Evolutionary conservation across 2,113 vertebrate genomes (phyloP).

Genomic region (Sarotherodon lohbergeri): DNA sequence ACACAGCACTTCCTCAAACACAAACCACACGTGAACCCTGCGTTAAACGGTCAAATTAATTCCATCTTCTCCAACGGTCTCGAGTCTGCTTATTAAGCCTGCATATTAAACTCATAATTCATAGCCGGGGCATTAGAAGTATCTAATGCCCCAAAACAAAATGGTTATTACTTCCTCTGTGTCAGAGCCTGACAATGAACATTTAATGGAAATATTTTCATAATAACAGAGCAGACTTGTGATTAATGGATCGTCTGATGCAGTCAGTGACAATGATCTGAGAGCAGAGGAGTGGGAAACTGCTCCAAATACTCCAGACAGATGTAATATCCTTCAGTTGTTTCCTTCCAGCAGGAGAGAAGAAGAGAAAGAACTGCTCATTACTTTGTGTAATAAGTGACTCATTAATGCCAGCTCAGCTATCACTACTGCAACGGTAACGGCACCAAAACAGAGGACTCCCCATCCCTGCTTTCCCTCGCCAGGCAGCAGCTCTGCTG

Average conservation of each 20-base stretch:
- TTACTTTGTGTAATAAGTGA: neutral
- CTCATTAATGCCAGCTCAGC: neutral
- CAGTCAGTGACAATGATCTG: neutral
- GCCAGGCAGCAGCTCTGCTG: neutral
- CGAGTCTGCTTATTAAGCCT: neutral
- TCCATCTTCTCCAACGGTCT: neutral
- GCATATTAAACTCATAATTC: conserved; percentile 33
- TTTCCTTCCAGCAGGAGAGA: neutral
- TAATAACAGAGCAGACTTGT: neutral
- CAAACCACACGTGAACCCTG: neutral
- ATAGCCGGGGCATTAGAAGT: neutral
- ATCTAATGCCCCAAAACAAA: conserved; percentile 1
- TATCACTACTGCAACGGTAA: neutral
- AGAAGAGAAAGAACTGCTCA: neutral
- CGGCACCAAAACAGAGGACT: neutral
- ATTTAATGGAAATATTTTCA: conserved; percentile 12
- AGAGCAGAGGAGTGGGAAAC: neutral
- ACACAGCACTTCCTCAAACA: neutral
- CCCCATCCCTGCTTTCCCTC: neutral
- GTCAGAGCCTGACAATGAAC: neutral
- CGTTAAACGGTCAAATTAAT: neutral
- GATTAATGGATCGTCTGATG: neutral
- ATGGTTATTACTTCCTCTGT: neutral
- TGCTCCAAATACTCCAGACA: neutral
- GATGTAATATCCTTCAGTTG: neutral